Evolutionary conservation across 2,888 invertebrate genomes (phyloP), one percentile per base, ranked within the genome.

Genomic region (Hecatera dysodea): DNA sequence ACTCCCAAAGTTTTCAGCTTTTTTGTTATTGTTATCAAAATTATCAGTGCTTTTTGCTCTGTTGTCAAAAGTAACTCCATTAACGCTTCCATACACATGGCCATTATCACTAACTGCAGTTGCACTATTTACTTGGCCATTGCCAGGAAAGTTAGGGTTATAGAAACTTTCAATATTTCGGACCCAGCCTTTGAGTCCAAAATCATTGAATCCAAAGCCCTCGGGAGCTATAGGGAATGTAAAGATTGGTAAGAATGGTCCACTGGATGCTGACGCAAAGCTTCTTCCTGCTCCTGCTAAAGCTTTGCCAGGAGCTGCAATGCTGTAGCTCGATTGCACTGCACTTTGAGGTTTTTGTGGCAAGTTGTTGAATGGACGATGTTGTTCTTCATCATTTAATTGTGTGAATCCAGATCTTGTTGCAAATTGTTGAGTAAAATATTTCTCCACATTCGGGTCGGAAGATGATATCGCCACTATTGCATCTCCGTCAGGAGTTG

Each of bases 101-200:
- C 93, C 93, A 73, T 92, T 92, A 73, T 92, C 90, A 71, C 90
- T 93, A 15, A 92, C 79, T 4, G 93, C 90, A 17, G 92, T 88
- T 8, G 90, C 90, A 57, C 72, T 70, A 56, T 69, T 83, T 15
- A 84, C 68, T 64, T 87, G 88, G 11, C 88, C 87, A 56, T 87
- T 87, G 0, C 89, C 86, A 29, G 78, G 71, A 46, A 87, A 90
- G 27, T 75, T 86, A 0, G 90, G 87, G n/a, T 91, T 89, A 42
- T 91, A 91, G 52, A 86, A 87, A 53, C 88, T 87, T 62, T 92
- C 90, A 44, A 91, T 60, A 68, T 87, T 90, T 78, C 86, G 89
- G 17, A 92, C 81, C 90, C 90, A 90, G 72, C 89, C 82, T 64
- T 89, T 89, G n/a, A 90, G 66, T 24, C 88, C 72, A 39, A 74